phyloP scores from a whole-genome alignment of 2,797 vertebrate genomes.

The Potorous gilbertii region DNA sequence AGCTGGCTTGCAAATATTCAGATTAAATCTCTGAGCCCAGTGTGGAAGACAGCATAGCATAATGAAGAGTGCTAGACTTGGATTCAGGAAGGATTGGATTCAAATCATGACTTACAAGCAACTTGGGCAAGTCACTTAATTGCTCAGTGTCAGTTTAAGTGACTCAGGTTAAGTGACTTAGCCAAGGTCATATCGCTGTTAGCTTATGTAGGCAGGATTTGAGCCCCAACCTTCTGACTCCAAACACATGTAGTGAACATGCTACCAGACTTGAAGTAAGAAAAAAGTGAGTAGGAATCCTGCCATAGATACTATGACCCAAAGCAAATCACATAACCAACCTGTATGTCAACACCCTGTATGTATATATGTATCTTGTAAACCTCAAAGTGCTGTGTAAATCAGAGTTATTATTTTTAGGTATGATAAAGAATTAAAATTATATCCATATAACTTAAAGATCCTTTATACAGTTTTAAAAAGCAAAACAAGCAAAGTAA shows the following conservation, averaged over 20 bases:
- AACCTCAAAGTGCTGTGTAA: background rate
- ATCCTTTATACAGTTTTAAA: background rate
- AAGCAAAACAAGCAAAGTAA: background rate
- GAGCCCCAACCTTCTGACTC: background rate
- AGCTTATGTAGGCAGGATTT: too few species aligned
- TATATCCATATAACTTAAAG: background rate
- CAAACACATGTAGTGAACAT: background rate
- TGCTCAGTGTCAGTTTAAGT: background rate
- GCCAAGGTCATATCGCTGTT: background rate
- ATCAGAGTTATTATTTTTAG: background rate
- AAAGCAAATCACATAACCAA: background rate
- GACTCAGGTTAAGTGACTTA: background rate
- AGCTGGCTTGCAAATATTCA: constrained; percentile 30
- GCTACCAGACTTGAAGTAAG: background rate
- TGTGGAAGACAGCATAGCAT: background rate
- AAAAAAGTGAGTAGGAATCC: background rate
- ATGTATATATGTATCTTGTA: background rate
- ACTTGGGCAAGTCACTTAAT: background rate
- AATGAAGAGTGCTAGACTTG: background rate
- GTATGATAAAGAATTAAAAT: background rate
- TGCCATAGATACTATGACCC: background rate
- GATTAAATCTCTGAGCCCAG: background rate
- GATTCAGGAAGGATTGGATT: background rate
- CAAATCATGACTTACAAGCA: background rate
- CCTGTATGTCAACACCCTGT: too few species aligned